Conservation (phyloP, 2,113 vertebrate genomes). For the Crypturellus undulatus region DNA sequence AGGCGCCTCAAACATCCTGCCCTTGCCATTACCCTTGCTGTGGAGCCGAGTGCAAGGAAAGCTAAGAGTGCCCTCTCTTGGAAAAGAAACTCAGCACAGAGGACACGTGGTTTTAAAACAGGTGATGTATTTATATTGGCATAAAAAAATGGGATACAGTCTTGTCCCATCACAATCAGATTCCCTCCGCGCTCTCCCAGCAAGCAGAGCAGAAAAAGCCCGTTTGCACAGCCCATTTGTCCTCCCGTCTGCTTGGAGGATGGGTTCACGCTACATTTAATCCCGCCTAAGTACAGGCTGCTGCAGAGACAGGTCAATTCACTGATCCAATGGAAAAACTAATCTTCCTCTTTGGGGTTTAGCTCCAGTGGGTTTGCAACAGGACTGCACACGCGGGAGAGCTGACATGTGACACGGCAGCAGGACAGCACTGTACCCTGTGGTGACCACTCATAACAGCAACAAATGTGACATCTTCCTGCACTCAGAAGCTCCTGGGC, state of each 20-base stretch:
- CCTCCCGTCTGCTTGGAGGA: conserved; percentile 21
- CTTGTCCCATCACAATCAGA: neutral
- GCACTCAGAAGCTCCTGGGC: neutral
- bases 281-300: neutral
- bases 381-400: neutral
- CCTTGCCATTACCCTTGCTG: neutral
- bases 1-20: neutral
- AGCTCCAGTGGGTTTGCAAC: neutral
- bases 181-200: neutral
- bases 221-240: neutral
- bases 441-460: neutral
- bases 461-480: neutral
- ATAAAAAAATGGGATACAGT: neutral
- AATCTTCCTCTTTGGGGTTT: neutral
- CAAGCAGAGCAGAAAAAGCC: neutral
- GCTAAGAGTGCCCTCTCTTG: conserved; percentile 51
- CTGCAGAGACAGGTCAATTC: neutral
- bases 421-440: rapidly evolving
- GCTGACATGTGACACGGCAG: neutral
- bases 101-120: neutral
- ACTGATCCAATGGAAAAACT: neutral
- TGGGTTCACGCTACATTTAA: conserved; percentile 23
- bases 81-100: neutral
- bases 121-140: neutral
- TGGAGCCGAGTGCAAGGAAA: neutral